phyloP scores from a whole-genome alignment of 2,797 vertebrate species.

The Fistularia commersonii region DNA sequence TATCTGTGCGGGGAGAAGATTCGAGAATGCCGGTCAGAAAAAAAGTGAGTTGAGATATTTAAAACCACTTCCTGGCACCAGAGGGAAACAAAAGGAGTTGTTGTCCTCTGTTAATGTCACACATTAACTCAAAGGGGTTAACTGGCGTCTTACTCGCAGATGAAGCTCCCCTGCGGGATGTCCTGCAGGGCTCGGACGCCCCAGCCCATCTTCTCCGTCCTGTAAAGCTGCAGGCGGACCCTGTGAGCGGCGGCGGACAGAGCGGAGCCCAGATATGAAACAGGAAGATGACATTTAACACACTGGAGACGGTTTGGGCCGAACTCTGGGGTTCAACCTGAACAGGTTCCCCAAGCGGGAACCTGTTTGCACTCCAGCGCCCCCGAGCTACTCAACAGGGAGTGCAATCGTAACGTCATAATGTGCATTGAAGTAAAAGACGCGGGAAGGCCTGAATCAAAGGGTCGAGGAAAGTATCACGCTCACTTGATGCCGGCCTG shows the following conservation, averaged over 20 bases:
- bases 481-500: slow-evolving; percentile 89
- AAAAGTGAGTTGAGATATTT: background rate
- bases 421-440: background rate
- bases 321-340: too few species aligned
- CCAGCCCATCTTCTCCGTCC: slow-evolving; percentile 95
- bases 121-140: too few species aligned
- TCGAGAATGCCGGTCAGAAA: background rate
- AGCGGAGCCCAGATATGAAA: background rate
- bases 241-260: slow-evolving; percentile 48
- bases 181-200: slow-evolving; percentile 88
- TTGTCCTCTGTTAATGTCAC: too few species aligned
- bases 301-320: too few species aligned
- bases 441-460: background rate
- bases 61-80: too few species aligned
- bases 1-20: slow-evolving; percentile 70
- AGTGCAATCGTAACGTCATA: too few species aligned
- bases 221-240: slow-evolving; percentile 89
- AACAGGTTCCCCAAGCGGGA: too few species aligned
- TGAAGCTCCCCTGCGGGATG: slow-evolving; percentile 90
- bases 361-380: too few species aligned
- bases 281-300: too few species aligned
- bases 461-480: too few species aligned
- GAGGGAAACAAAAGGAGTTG: too few species aligned
- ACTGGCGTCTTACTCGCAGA: slow-evolving; percentile 83
- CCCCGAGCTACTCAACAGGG: too few species aligned